Evolutionary conservation across 2,113 vertebrate species (phyloP), one percentile per base, ranked within the genome.

Genomic region (Raja brachyura): DNA sequence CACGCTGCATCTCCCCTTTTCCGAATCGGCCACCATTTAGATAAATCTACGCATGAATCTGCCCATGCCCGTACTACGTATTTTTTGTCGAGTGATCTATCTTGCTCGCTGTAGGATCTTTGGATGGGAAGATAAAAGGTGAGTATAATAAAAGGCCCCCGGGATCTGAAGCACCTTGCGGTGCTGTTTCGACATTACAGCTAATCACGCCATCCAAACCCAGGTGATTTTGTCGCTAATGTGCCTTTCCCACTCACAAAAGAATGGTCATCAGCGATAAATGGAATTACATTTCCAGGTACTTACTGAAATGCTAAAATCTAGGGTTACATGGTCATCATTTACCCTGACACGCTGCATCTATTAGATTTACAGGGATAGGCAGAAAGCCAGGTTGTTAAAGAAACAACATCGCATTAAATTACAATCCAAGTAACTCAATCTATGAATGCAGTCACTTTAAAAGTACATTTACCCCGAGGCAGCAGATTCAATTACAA

Each of bases 381-480:
- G 83, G 83, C 56, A 63, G 10, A 5, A 31, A n/a, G 83, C 83
- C 83, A 86, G 56, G 28, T 63, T 86, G 13, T 59, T 63, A 63
- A 88, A 88, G 59, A 88, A 88, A 14, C 83, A 88, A 88, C 59
- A 18, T 31, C 31, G 63, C n/a, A 88, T 63, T 88, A 18, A 88
- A 63, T 88, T 88, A 63, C 79, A 63, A 31, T 88, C n/a, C 28
- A 31, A 61, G 83, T 63, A 88, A 63, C 28, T 88, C 83, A 28
- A 88, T n/a, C 59, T 63, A 63, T 63, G 28, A 63, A 63, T 63
- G 28, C 83, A 88, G 83, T 88, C 59, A 88, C 59, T 88, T 88
- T 63, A 88, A 63, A 88, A 88, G 59, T 88, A 88, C 28, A 63
- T 63, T 86, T 86, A 86, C 59, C 56, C 83, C 63, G 16, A 86